Conservation (phyloP, 1,140 invertebrate genomes). For the Musca vetustissima region DNA sequence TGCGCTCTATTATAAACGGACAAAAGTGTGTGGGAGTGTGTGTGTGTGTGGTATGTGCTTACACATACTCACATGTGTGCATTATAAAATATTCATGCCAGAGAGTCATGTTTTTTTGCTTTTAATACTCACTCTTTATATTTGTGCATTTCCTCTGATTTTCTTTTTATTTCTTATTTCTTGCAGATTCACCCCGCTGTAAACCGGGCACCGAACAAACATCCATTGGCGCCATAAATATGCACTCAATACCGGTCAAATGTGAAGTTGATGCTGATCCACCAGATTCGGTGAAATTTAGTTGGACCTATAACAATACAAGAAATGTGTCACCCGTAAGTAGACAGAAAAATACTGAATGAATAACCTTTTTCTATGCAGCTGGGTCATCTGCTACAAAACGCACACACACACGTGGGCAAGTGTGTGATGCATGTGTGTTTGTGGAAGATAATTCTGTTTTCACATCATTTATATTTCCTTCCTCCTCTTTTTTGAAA, state of each 20-base stretch:
- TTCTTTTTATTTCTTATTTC: constrained; percentile 25
- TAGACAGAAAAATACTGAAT: constrained; percentile 30
- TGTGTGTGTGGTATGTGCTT: no score
- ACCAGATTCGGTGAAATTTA: constrained; percentile 74
- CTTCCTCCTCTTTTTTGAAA: neutral
- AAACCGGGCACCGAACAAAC: constrained; percentile 61
- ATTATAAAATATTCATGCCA: no score
- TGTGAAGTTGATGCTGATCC: constrained; percentile 84
- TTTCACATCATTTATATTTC: neutral
- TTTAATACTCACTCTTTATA: neutral
- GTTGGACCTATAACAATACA: constrained; percentile 79
- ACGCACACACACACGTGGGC: no score
- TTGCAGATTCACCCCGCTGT: constrained; percentile 66
- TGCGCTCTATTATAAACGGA: no score
- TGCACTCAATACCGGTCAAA: constrained; percentile 64
- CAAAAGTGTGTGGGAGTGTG: no score
- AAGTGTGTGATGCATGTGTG: no score
- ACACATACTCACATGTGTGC: neutral
- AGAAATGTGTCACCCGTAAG: constrained; percentile 68
- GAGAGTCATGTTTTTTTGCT: neutral
- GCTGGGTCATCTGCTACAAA: no score
- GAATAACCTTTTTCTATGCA: neutral
- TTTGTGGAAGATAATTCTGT: no score
- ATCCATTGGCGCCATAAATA: constrained; percentile 63
- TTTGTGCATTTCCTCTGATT: neutral